Evolutionary conservation across 2,113 vertebrate species (phyloP).

Genomic region (Murina feae): DNA sequence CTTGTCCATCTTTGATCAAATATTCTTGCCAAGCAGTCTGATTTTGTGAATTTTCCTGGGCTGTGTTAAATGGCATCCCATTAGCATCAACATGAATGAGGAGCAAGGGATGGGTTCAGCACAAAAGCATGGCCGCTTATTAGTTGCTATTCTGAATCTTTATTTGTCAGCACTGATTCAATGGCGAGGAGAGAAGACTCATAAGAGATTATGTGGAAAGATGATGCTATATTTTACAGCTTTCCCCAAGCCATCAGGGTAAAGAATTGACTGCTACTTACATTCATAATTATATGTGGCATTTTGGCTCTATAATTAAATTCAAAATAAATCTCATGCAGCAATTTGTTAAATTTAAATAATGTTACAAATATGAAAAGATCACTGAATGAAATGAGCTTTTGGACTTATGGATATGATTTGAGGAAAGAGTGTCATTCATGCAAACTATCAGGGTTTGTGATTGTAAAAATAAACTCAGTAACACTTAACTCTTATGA

Average conservation of each 20-base stretch:
- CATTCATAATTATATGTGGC: conserved; percentile 54
- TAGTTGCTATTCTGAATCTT: conserved; percentile 55
- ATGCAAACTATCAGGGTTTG: conserved; percentile 25
- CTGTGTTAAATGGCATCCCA: conserved; percentile 36
- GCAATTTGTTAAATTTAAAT: conserved; percentile 67
- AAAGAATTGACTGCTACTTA: conserved; percentile 54
- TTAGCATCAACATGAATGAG: conserved; percentile 43
- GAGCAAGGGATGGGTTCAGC: background rate
- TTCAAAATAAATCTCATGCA: conserved; percentile 63
- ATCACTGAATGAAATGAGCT: conserved; percentile 55
- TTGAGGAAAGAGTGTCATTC: conserved; percentile 44
- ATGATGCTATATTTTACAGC: conserved; percentile 26
- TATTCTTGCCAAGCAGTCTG: conserved; percentile 22
- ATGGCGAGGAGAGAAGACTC: conserved; percentile 22
- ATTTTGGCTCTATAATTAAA: conserved; percentile 67
- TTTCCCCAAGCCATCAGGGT: conserved; percentile 57
- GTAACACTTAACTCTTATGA: conserved; percentile 20
- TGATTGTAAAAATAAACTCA: conserved; percentile 46
- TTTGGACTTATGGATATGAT: conserved; percentile 39
- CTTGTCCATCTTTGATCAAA: conserved; percentile 48
- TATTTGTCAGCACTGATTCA: conserved; percentile 49
- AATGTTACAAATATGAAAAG: conserved; percentile 34
- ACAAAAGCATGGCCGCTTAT: conserved; percentile 43
- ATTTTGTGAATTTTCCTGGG: conserved; percentile 50
- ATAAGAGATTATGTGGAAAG: conserved; percentile 31